Conservation (phyloP, 2,888 invertebrate genomes). For the Eupithecia insigniata region DNA sequence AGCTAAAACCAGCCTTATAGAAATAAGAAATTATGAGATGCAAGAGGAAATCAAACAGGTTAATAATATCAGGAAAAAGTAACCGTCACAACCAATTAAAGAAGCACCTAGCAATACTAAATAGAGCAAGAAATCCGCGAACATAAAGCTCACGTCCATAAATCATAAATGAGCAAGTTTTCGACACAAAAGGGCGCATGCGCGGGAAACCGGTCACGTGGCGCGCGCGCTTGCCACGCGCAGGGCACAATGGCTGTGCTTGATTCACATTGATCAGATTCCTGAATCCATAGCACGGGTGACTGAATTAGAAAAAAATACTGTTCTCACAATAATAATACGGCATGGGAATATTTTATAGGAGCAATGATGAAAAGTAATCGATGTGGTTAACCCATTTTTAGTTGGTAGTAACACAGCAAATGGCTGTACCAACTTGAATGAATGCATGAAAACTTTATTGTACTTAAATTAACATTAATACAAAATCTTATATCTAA, state of each 20-base stretch:
- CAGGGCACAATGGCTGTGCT: slow-evolving; percentile 47
- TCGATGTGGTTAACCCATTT: not conserved
- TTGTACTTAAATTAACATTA: too few species aligned
- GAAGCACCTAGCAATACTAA: slow-evolving; percentile 16
- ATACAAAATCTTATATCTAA: too few species aligned
- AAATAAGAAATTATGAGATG: not conserved
- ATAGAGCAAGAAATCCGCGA: slow-evolving; percentile 40
- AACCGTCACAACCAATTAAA: slow-evolving; percentile 4
- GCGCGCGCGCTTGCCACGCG: slow-evolving; percentile 79
- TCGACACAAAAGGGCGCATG: slow-evolving; percentile 74
- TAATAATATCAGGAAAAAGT: not conserved
- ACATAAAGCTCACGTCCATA: slow-evolving; percentile 50
- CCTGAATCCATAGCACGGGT: slow-evolving; percentile 16
- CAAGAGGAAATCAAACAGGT: not conserved
- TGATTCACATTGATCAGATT: slow-evolving; percentile 38
- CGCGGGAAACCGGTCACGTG: slow-evolving; percentile 75
- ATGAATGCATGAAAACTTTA: too few species aligned
- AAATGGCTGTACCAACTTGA: too few species aligned
- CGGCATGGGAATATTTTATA: not conserved
- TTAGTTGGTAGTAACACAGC: too few species aligned
- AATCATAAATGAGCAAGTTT: slow-evolving; percentile 54
- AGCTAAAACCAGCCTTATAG: not conserved
- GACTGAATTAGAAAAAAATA: slow-evolving; percentile 8
- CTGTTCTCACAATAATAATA: slow-evolving; percentile 25
- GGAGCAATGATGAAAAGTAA: not conserved